phyloP scores from a whole-genome alignment of 2,888 invertebrate genomes.

The Pomacea canaliculata region DNA sequence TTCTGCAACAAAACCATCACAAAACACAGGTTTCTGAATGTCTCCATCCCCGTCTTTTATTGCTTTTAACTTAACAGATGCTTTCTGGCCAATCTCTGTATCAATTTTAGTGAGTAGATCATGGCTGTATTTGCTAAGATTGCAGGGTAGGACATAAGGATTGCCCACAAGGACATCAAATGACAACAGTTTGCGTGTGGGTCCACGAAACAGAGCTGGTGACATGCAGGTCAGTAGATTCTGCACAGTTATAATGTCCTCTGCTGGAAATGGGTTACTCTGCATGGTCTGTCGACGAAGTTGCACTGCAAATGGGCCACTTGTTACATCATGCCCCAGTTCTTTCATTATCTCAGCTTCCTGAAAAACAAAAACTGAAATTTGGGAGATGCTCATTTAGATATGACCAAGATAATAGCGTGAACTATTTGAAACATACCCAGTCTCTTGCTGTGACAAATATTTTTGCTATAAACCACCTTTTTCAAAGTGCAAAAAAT shows the following conservation, averaged over 20 bases:
- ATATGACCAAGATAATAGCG: no score
- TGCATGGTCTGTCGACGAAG: conserved; percentile 31
- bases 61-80: not conserved
- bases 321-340: conserved; percentile 30
- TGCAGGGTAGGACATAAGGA: conserved; percentile 11
- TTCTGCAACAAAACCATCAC: not conserved
- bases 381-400: no score
- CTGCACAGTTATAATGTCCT: conserved; percentile 41
- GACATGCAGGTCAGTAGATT: conserved; percentile 35
- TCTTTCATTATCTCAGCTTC: conserved; percentile 37
- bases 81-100: conserved; percentile 10
- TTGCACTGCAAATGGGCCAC: conserved; percentile 37
- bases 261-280: conserved; percentile 37
- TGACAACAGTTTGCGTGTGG: conserved; percentile 38
- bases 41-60: not conserved
- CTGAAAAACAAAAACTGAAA: conserved; percentile 26
- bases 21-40: conserved; percentile 1
- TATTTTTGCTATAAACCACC: no score
- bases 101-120: conserved; percentile 20
- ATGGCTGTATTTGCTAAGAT: conserved; percentile 9
- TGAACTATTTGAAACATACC: no score
- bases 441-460: no score
- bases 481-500: no score
- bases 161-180: conserved; percentile 48
- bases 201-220: conserved; percentile 33